phyloP scores from a whole-genome alignment of 35 echinoderm and acorn worm genomes.

The Eucidaris tribuloides region DNA sequence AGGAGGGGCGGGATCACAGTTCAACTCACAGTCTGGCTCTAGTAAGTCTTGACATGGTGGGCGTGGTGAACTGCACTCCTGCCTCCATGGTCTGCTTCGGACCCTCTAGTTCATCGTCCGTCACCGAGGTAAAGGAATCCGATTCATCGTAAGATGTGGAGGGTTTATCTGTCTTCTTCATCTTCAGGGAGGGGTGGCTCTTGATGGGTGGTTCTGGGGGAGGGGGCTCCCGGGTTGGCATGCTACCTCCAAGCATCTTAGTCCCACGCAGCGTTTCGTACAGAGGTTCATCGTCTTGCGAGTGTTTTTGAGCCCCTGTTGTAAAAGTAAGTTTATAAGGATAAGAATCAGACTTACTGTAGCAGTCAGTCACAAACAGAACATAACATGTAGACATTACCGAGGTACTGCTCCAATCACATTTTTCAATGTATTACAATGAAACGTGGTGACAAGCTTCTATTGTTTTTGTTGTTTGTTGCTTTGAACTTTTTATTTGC shows the following conservation, averaged over 20 bases:
- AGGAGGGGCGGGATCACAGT: not conserved
- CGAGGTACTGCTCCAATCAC: too few species aligned
- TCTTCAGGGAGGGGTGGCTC: slow-evolving; percentile 8
- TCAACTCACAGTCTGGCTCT: slow-evolving; percentile 6
- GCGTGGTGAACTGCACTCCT: not conserved
- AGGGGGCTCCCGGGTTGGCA: slow-evolving; percentile 8
- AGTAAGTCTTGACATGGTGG: not conserved
- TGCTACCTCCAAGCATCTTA: not conserved
- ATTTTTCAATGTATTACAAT: too few species aligned
- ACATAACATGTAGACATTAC: too few species aligned
- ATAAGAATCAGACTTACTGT: too few species aligned
- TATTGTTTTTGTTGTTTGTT: too few species aligned
- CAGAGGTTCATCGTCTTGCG: not conserved
- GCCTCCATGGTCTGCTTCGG: not conserved
- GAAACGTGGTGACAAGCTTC: too few species aligned
- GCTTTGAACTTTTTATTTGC: too few species aligned
- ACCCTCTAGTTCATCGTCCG: slow-evolving; percentile 4
- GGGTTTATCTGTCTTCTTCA: not conserved
- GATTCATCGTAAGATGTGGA: not conserved
- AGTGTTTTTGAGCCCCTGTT: not conserved
- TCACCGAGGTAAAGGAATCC: slow-evolving; percentile 22
- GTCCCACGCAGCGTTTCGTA: not conserved
- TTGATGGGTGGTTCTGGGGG: not conserved
- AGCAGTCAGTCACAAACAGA: too few species aligned
- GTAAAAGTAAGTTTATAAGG: too few species aligned